A percentile compares a stretch with the other conserved stretches of the same genome.
These are phyloP conservation scores for Adelphocoris suturalis DNA, from an alignment of 2,888 invertebrate genomes.

Conservation along the genomic window DNA sequence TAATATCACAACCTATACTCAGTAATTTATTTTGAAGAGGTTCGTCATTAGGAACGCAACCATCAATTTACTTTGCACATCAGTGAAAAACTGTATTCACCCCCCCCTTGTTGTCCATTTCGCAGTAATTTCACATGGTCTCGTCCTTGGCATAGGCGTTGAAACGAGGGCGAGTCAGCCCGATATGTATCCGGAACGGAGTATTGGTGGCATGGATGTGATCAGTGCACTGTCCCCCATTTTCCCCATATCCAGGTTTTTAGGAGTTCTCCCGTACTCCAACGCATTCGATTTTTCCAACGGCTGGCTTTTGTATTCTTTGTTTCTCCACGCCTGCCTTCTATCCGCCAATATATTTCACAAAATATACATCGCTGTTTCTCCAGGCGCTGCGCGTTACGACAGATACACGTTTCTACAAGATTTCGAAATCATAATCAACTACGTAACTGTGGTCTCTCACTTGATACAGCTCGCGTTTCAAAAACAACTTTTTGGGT, in stretches of 20 bases:
- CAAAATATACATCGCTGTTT: neutral
- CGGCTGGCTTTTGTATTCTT: slow-evolving; percentile 17
- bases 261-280: slow-evolving; percentile 24
- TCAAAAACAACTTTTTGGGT: neutral
- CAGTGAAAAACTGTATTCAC: no score
- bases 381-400: neutral
- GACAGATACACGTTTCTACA: neutral
- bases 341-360: neutral
- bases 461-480: neutral
- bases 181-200: neutral
- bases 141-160: no score
- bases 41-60: no score
- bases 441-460: neutral
- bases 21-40: no score
- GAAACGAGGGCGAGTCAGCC: neutral
- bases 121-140: no score
- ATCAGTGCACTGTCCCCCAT: neutral
- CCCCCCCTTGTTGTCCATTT: no score
- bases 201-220: neutral
- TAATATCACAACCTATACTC: no score
- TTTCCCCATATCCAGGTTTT: slow-evolving; percentile 23
- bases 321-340: neutral
- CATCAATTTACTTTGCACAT: no score
- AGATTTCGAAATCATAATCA: slow-evolving; percentile 29
- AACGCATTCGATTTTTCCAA: slow-evolving; percentile 16